Evolutionary conservation across 2,113 vertebrate genomes (phyloP), one percentile per base, ranked within the genome.

Genomic region (Rhombomys opimus): DNA sequence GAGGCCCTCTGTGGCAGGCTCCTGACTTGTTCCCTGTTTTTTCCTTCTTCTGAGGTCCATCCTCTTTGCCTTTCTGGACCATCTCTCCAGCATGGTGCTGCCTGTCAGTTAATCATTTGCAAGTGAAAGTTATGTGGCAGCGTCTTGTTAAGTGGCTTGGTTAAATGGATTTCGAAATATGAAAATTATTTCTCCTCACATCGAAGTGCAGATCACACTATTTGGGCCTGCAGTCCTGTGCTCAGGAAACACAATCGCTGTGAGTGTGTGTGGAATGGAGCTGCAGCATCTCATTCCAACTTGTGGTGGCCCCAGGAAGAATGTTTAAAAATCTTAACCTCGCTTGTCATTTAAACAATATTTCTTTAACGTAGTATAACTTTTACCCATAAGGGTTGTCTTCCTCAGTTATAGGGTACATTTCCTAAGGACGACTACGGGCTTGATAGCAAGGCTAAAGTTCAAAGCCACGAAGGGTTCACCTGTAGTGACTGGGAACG

Each of bases 131-230:
- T 46, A 90, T 9, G 41, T 67, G 7, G 78, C 81, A 85, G 11
- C 41, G 68, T 57, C 38, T 95, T 59, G 23, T 20, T 57, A 91
- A 50, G 20, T 22, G 87, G 41, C 52, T 63, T 92, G 13, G 10
- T 75, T 95, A 90, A 59, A 14, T 90, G 38, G 27, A 77, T 96
- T 88, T 92, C 73, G 22, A 90, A 67, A 75, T 81, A 61, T 27
- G 68, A 85, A 72, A 59, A 59, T 84, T 63, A 17, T 59, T 75
- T 90, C 22, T 38, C 13, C 61, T 87, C 65, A 18, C 32, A 52
- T 76, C 52, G 30, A 76, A 95, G 54, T 73, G n/a, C 52, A 52
- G 32, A 80, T 65, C 59, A n/a, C 59, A 11, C 1, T n/a, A 2
- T 35, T 35, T 52, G 5, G 57, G 54, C 30, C 15, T 52, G 11